phyloP scores from a whole-genome alignment of 2,113 vertebrate genomes.

The Stercorarius parasiticus region DNA sequence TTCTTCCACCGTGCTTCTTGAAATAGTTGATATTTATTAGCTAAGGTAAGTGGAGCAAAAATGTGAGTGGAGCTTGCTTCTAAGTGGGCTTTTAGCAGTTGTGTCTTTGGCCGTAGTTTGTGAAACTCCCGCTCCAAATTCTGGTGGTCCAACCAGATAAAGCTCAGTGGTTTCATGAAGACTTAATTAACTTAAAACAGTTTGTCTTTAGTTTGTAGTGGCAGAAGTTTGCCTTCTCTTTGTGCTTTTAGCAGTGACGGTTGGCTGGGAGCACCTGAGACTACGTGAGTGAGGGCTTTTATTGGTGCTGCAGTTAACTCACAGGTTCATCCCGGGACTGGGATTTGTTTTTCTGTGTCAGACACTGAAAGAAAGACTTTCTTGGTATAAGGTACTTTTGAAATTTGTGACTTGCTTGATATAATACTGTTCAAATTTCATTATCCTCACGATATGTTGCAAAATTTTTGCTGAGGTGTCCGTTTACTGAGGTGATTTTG shows the following conservation, averaged over 20 bases:
- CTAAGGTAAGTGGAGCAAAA: not conserved
- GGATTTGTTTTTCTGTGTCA: not conserved
- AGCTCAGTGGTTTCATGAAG: not conserved
- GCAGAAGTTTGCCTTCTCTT: not conserved
- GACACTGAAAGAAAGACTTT: not conserved
- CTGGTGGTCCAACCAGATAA: not conserved
- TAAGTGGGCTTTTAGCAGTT: not conserved
- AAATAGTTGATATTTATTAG: not conserved
- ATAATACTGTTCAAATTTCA: not conserved
- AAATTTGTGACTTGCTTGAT: not conserved
- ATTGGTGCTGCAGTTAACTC: not conserved
- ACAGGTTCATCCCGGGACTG: fast-evolving
- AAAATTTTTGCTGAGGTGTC: not conserved
- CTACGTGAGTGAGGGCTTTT: not conserved
- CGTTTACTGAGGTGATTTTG: not conserved
- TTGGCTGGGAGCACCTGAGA: not conserved
- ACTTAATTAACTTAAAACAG: not conserved
- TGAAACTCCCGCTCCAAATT: not conserved
- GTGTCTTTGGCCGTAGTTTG: not conserved
- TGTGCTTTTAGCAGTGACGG: not conserved
- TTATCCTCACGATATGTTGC: not conserved
- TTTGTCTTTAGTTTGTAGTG: not conserved
- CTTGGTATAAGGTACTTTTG: not conserved
- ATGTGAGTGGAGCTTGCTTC: not conserved
- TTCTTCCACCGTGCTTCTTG: not conserved